Base-by-base conservation (phyloP, 2,797 vertebrate genomes). In the Rhinatrema bivittatum region DNA sequence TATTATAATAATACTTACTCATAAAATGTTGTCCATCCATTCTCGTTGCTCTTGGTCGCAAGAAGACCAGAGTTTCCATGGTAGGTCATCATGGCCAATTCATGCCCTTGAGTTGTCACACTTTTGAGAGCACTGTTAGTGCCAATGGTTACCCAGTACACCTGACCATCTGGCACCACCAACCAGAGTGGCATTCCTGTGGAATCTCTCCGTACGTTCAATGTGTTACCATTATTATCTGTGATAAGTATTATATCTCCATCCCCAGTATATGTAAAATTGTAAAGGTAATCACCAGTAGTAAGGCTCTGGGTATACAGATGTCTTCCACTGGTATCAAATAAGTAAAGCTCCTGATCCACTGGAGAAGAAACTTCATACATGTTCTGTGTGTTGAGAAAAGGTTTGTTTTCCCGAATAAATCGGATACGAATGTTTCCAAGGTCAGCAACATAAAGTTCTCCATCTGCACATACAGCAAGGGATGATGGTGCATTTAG, bases 61-160 rank as follows among this genome's bases (percentile, higher is more conserved):
- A 99, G 83, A 13, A 99, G 89, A 51, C 93, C 93, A 0, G 95
- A 94, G 50, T 81, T 98, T 44, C 94, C 92, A 0, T 98, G 94
- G 62, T 98, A 99, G 0, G 96, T 98, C 93, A 99, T 94, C 58
- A 91, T 76, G 17, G 91, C 91, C 29, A 97, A 57, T 41, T 98
- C 94, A 6, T 93, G 93, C 5, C 93, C 91, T 56, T 98, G 95
- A 3, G 91, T 87, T 3, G 91, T 88, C 1, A 99, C 79, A 3
- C 82, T 91, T 60, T 91, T 97, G 25, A 99, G 88, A 1, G 91
- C 94, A 1, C 74, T 93, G 78, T 97, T 98, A 52, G 91, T 94
- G 21, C 95, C 94, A 12, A 98, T 89, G n/a, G 94, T 97, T 54
- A 99, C 86, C 94, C 94, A 96, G 76, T 93, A 98, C 4, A 94